Evolutionary conservation across 2,797 vertebrate genomes (phyloP).

Genomic region (Sciurus carolinensis): DNA sequence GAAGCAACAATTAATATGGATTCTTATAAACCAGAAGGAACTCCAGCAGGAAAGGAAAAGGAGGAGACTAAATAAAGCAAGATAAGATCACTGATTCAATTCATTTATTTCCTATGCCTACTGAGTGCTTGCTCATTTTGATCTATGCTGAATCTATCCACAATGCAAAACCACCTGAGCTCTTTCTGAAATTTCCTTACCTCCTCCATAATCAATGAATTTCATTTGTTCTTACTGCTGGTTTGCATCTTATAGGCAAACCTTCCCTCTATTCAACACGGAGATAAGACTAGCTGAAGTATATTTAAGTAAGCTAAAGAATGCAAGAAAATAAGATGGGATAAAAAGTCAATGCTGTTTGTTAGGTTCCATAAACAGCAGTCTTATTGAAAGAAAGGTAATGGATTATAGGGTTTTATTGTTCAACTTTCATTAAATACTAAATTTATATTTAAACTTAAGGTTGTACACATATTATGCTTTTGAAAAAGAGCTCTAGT

Average conservation of each 20-base stretch:
- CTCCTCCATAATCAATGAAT: not conserved
- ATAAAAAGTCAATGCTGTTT: not conserved
- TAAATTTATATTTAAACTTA: constrained; percentile 36
- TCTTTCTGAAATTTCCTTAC: not conserved
- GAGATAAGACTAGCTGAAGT: not conserved
- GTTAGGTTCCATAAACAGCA: not conserved
- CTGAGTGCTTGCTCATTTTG: not conserved
- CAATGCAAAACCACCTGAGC: not conserved
- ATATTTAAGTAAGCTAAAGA: not conserved
- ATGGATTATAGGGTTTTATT: not conserved
- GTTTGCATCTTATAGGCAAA: not conserved
- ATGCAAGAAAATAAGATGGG: not conserved
- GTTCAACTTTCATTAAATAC: constrained; percentile 45
- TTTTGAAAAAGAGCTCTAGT: not conserved
- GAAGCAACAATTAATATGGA: constrained; percentile 29
- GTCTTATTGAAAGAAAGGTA: not conserved
- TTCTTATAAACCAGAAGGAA: not conserved
- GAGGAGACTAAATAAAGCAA: not conserved
- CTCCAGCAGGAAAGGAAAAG: not conserved
- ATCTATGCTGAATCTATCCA: not conserved
- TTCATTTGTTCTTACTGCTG: not conserved
- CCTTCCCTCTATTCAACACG: not conserved
- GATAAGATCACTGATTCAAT: not conserved
- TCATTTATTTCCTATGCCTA: not conserved
- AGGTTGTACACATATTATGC: not conserved